Evolutionary conservation across 2,113 vertebrate genomes (phyloP).

Genomic region (Copsychus sechellarum): DNA sequence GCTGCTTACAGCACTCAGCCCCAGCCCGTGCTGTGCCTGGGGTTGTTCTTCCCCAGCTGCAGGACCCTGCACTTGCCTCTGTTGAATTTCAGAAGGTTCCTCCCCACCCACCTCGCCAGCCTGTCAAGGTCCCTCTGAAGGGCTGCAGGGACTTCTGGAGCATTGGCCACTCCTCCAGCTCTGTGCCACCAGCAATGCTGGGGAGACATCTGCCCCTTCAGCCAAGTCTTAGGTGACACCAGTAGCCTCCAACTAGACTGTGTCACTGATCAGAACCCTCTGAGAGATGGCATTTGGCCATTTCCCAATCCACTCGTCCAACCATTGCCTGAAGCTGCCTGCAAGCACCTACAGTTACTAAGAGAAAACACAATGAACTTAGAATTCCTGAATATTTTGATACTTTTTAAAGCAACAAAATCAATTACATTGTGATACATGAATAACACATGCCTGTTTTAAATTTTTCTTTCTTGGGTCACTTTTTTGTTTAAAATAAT

Average conservation of each 20-base stretch:
- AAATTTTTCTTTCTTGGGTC: background rate
- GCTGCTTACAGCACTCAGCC: background rate
- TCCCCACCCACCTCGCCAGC: background rate
- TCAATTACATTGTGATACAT: background rate
- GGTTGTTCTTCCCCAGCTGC: background rate
- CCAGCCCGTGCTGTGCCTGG: background rate
- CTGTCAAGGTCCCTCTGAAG: background rate
- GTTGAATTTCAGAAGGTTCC: background rate
- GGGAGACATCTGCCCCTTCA: background rate
- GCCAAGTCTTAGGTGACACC: background rate
- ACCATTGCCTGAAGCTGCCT: background rate
- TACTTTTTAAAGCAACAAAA: background rate
- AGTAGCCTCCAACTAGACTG: background rate
- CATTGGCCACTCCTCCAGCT: background rate
- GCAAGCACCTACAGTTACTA: background rate
- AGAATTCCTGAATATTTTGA: background rate
- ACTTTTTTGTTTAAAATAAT: background rate
- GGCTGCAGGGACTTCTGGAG: background rate
- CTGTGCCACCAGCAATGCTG: background rate
- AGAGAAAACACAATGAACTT: background rate
- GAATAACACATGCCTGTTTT: background rate
- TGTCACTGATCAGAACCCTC: background rate
- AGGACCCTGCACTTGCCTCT: background rate
- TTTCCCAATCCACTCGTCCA: background rate
- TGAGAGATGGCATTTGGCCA: background rate